Percentiles rank a stretch among this genome's conserved stretches.
Evolutionary conservation across 2,888 invertebrate genomes (phyloP).

Genomic region (Ecdyonurus torrentis): DNA sequence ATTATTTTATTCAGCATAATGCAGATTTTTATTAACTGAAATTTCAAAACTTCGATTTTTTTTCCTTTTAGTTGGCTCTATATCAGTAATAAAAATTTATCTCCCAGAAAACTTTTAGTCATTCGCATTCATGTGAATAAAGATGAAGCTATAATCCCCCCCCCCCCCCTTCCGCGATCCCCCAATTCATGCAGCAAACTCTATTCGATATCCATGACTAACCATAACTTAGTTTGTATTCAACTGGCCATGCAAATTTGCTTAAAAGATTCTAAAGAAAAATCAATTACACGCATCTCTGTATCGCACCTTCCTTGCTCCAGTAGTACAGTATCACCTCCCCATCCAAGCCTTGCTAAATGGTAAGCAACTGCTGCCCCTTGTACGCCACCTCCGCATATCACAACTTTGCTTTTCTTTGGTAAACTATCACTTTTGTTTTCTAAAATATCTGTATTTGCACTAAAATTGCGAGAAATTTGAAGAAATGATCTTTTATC

Average conservation of each 20-base stretch:
- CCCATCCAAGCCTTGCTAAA: slow-evolving; percentile 67
- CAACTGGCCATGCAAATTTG: background rate
- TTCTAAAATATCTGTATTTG: background rate
- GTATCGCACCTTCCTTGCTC: slow-evolving; percentile 63
- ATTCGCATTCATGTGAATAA: too few species aligned
- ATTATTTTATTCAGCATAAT: too few species aligned
- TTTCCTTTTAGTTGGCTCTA: too few species aligned
- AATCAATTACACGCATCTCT: background rate
- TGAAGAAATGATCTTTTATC: background rate
- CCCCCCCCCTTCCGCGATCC: too few species aligned
- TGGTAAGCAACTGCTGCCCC: slow-evolving; percentile 88
- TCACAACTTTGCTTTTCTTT: slow-evolving; percentile 50
- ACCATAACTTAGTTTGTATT: background rate
- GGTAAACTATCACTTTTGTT: slow-evolving; percentile 22
- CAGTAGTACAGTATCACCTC: slow-evolving; percentile 58
- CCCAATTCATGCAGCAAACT: too few species aligned
- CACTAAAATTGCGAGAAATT: background rate
- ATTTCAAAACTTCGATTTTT: too few species aligned
- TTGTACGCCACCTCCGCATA: slow-evolving; percentile 86
- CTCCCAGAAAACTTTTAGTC: too few species aligned
- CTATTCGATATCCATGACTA: background rate
- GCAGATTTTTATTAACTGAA: too few species aligned
- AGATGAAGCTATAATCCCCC: too few species aligned
- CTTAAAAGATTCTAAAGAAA: background rate
- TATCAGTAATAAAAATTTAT: too few species aligned